Conservation (phyloP, 2,797 vertebrate genomes). For the Enteromius viviparus region DNA sequence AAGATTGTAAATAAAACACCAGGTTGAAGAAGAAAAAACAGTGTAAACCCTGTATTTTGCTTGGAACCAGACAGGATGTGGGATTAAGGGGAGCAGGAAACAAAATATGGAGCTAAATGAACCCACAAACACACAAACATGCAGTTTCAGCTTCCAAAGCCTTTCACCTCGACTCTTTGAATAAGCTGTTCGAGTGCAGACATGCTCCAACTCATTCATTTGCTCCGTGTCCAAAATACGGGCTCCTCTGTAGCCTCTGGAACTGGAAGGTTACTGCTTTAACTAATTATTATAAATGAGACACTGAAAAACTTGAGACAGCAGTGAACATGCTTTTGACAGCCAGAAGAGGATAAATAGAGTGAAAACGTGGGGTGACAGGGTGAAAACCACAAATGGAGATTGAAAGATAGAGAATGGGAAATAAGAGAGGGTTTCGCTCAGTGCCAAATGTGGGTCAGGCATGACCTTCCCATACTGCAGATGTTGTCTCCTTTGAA, state of each 20-base stretch:
- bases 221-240: constrained; percentile 15
- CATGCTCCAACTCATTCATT: constrained; percentile 34
- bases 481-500: constrained; percentile 56
- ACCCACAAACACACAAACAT: constrained; percentile 25
- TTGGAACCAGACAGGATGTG: background rate
- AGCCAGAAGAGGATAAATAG: constrained; percentile 19
- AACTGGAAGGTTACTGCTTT: constrained; percentile 27
- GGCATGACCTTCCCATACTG: constrained; percentile 43
- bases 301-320: constrained; percentile 2
- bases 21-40: background rate
- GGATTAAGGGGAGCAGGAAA: constrained; percentile 3
- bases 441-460: constrained; percentile 50
- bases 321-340: background rate
- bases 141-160: background rate
- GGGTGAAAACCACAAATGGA: constrained; percentile 17
- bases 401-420: constrained; percentile 22
- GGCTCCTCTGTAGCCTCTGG: constrained; percentile 24
- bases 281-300: constrained; percentile 31
- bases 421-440: background rate
- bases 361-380: constrained; percentile 12
- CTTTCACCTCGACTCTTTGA: constrained; percentile 24
- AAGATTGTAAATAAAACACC: constrained; percentile 1
- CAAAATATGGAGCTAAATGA: background rate
- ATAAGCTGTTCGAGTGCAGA: constrained; percentile 38
- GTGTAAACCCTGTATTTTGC: background rate